Evolutionary conservation across 2,797 vertebrate species (phyloP), one percentile per base, ranked within the genome.

Genomic region (Rhincodon typus): DNA sequence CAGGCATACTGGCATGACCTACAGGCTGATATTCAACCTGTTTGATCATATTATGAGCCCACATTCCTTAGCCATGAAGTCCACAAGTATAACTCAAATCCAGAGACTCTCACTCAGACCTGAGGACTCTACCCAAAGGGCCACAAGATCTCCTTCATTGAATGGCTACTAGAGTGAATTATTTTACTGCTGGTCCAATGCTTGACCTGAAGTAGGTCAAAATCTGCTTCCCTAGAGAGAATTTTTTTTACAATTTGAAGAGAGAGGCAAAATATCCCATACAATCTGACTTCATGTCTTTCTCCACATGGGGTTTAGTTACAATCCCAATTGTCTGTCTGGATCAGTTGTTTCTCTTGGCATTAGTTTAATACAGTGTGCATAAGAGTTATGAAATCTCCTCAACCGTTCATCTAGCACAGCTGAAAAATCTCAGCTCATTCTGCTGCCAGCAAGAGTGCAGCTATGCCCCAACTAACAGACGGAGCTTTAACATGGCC

Each of bases 291-390:
- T 50, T 53, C 42, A 53, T 15, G 17, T 50, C 69, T 70, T 46
- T 27, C 93, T 27, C 42, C 25, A 27, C 94, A 30, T 6, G 27
- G 94, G 30, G 12, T 94, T 74, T 46, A 46, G 69, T 94, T 94
- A 72, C 94, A 94, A 27, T 23, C 25, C 42, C 72, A 69, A 70
- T 72, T 94, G 93, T 74, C 90, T 93, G 90, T 69, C 90, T 67
- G 30, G 62, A 42, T 38, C 42, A 46, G 42, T 94, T 94, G 25
- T 94, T 74, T 94, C 27, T 94, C 69, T 72, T 94, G 42, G 69
- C 69, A 19, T 94, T 25, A 74, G 27, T 34, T 94, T 94, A 94
- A 38, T 15, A 72, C 42, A 72, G 34, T 34, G 69, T 42, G 2
- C 94, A 53, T 94, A 42, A 74, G 69, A 74, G 19, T 53, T 94